These are phyloP conservation scores for Rotaria sp. DNA, from an alignment of 2,888 invertebrate species.

Conservation along the genomic window DNA sequence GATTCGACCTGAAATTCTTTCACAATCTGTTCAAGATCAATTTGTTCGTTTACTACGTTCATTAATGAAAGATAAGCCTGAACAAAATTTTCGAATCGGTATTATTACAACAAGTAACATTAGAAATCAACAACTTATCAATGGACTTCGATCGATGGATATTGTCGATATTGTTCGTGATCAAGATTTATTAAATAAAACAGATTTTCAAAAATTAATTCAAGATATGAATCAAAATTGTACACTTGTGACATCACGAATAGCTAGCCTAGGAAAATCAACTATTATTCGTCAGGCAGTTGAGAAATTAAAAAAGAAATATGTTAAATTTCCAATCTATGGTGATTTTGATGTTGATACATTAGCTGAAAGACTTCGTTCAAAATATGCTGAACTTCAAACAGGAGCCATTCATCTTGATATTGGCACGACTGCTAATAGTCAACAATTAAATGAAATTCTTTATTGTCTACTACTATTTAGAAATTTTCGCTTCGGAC, in stretches of 20 bases:
- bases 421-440: not conserved
- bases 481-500: not conserved
- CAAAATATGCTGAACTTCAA: not conserved
- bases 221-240: not conserved
- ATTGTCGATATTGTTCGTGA: not conserved
- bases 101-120: not conserved
- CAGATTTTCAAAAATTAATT: not conserved
- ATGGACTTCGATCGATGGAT: not conserved
- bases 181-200: not conserved
- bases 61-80: not conserved
- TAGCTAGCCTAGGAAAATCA: not conserved
- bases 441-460: constrained; percentile 1
- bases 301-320: not conserved
- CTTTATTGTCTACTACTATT: not conserved
- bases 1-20: not conserved
- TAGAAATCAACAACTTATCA: not conserved
- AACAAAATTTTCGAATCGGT: not conserved
- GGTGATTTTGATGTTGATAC: constrained; percentile 17
- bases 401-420: not conserved
- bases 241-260: not conserved
- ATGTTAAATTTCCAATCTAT: constrained; percentile 1
- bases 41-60: not conserved
- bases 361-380: not conserved
- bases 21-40: not conserved
- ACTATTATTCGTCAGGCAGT: not conserved